Evolutionary conservation across 2,797 vertebrate genomes (phyloP), one percentile per base, ranked within the genome.

Genomic region (Ctenopoma multispine): DNA sequence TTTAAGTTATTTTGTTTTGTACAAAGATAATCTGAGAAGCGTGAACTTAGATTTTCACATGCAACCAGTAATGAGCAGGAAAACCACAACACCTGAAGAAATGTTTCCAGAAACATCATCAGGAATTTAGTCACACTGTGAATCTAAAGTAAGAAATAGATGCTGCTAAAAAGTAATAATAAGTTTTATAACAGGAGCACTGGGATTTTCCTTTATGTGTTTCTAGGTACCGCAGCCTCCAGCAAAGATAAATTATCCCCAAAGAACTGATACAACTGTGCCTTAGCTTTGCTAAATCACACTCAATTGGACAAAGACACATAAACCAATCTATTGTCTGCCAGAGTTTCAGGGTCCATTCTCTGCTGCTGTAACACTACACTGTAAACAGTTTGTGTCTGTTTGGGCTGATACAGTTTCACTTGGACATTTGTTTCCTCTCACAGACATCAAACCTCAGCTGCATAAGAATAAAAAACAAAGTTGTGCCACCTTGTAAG

Each of bases 331-430:
- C 51, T 27, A 46, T 29, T 60, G 56, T 44, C 54, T 13, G 54
- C 63, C 38, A 1, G 24, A 46, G 49, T 58, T 65, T 21, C 38
- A n/a, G 41, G 20, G 48, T 41, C 4, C 10, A n/a, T 64, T 47
- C 46, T 51, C 51, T 18, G 2, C 11, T 1, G 63, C 67, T 21
- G 68, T 57, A 63, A 77, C 75, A 34, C 62, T 56, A 77, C 24
- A 53, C 64, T 21, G 60, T 75, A 66, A 79, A 76, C 62, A 61
- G 47, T 67, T 46, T 75, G 62, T 69, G 67, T 73, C 27, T 73
- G 64, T 70, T 50, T 65, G 56, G 51, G 29, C 43, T 55, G 48
- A 77, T 69, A 23, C 36, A n/a, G 41, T 64, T 41, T 34, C 47
- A 55, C 47, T 58, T 14, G 65, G 43, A 46, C 63, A 62, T 77